These are phyloP conservation scores for Aspidiotus destructor DNA, from an alignment of 2,888 invertebrate species.

Conservation along the genomic window DNA sequence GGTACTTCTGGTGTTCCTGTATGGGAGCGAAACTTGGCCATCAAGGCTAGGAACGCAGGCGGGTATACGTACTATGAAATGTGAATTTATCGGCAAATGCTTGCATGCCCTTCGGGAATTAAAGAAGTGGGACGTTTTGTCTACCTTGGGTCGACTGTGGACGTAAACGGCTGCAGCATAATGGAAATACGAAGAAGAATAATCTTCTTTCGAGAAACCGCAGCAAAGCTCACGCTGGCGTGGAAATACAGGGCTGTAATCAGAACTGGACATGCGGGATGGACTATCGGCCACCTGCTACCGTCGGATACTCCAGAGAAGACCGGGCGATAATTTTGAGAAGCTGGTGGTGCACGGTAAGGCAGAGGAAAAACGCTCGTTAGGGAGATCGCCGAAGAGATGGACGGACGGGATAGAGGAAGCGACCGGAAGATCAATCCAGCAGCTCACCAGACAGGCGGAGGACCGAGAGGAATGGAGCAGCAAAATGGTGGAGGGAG, in stretches of 20 bases:
- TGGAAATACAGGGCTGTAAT: too few relatives aligned
- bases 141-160: too few relatives aligned
- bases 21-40: neutral
- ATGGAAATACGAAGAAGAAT: too few relatives aligned
- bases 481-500: neutral
- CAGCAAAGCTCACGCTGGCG: too few relatives aligned
- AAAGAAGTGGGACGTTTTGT: neutral
- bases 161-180: too few relatives aligned
- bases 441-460: neutral
- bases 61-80: neutral
- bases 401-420: neutral
- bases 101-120: neutral
- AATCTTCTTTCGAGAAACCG: too few relatives aligned
- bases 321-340: neutral
- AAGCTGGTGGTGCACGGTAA: neutral
- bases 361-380: neutral
- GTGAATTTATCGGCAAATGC: neutral
- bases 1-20: neutral
- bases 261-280: neutral
- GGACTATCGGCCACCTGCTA: neutral
- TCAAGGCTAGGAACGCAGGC: neutral
- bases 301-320: slow-evolving; percentile 1
- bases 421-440: neutral
- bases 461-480: neutral
- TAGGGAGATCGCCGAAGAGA: neutral